These are phyloP conservation scores for Platycnemis pennipes DNA, from an alignment of 2,888 invertebrate genomes.

Conservation along the genomic window DNA sequence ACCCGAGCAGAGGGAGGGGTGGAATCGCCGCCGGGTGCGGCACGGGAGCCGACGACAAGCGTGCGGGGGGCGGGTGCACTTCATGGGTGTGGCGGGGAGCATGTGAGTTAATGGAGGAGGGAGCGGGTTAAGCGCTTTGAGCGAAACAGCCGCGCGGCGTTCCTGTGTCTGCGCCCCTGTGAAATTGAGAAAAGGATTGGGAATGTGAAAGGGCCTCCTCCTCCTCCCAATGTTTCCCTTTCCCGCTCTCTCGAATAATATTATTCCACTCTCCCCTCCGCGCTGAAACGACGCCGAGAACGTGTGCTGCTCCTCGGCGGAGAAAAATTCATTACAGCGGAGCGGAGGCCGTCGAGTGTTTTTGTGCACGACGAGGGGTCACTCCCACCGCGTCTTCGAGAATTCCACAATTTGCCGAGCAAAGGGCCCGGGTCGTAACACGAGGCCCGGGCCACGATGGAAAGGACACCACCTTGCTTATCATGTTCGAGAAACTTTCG, in stretches of 20 bases:
- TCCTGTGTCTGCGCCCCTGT: neutral
- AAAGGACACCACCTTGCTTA: too few relatives aligned
- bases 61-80: neutral
- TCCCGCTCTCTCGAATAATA: neutral
- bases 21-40: neutral
- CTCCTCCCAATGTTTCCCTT: neutral
- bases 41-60: neutral
- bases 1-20: neutral
- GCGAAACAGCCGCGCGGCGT: neutral
- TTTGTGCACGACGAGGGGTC: neutral
- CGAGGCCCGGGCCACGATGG: too few relatives aligned
- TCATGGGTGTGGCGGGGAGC: neutral
- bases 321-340: neutral
- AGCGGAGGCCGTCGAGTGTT: neutral
- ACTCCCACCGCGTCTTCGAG: neutral
- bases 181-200: constrained; percentile 18
- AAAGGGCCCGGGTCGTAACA: neutral
- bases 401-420: neutral
- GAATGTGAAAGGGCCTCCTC: neutral
- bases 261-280: neutral
- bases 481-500: too few relatives aligned
- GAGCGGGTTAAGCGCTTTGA: neutral
- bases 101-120: neutral
- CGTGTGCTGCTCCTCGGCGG: neutral
- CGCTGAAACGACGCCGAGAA: neutral